Evolutionary conservation across 2,113 vertebrate genomes (phyloP).

Genomic region (Tragelaphus scriptus): DNA sequence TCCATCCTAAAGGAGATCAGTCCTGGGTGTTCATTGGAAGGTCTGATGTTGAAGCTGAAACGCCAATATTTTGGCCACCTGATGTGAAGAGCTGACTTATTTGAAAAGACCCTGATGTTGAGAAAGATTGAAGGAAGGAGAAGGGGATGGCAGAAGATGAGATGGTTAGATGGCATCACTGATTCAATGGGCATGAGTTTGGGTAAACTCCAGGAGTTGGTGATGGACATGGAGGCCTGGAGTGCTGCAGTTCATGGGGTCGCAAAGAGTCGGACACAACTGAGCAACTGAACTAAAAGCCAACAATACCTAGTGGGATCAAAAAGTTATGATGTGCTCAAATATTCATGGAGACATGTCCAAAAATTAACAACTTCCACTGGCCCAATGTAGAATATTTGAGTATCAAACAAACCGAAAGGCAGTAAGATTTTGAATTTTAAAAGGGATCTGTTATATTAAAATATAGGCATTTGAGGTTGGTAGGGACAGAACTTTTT

Average conservation of each 20-base stretch:
- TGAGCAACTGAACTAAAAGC: neutral
- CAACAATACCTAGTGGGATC: neutral
- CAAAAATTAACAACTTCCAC: neutral
- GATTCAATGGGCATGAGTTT: neutral
- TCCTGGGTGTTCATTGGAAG: neutral
- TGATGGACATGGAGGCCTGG: neutral
- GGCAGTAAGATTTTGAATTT: neutral
- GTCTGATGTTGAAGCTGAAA: neutral
- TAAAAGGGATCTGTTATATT: neutral
- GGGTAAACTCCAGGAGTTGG: neutral
- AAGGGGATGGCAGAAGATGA: neutral
- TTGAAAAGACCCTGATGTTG: neutral
- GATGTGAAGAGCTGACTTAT: neutral
- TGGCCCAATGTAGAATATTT: neutral
- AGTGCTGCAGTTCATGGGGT: neutral
- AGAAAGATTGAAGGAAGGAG: neutral
- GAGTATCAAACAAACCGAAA: neutral
- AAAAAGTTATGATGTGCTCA: neutral
- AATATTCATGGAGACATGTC: neutral
- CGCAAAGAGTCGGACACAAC: fast-evolving
- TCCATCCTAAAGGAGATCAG: neutral
- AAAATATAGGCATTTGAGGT: neutral
- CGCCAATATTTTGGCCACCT: neutral
- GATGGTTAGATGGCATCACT: neutral
- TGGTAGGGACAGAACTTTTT: neutral